phyloP scores from a whole-genome alignment of 2,888 invertebrate species.

The Argyresthia goedartella region DNA sequence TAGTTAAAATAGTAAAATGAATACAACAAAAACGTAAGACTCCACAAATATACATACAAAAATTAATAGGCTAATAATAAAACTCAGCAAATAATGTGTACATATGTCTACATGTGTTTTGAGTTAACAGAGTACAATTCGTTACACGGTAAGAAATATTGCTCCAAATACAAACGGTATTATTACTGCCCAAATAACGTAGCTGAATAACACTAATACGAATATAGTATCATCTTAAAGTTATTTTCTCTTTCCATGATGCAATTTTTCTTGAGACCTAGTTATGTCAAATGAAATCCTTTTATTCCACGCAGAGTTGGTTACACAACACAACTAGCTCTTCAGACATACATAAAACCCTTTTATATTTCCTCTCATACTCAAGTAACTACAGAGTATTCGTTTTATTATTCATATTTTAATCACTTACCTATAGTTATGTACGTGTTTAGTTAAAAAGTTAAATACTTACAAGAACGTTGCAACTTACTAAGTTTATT shows the following conservation, averaged over 20 bases:
- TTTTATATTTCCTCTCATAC: neutral
- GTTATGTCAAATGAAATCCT: too few species aligned
- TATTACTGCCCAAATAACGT: neutral
- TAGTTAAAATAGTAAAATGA: neutral
- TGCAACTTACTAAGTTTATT: slow-evolving; percentile 68
- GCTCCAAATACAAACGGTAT: slow-evolving; percentile 6
- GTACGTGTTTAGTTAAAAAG: slow-evolving; percentile 60
- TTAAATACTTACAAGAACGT: slow-evolving; percentile 54
- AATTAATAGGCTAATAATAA: neutral
- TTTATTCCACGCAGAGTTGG: too few species aligned
- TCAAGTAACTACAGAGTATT: slow-evolving; percentile 31
- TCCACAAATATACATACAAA: neutral
- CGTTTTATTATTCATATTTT: slow-evolving; percentile 64
- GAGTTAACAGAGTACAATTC: slow-evolving; percentile 25
- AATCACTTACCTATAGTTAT: slow-evolving; percentile 57
- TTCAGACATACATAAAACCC: too few species aligned
- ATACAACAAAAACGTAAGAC: neutral
- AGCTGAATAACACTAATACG: neutral
- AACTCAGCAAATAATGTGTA: slow-evolving; percentile 9
- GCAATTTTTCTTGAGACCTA: too few species aligned
- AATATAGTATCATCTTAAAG: too few species aligned
- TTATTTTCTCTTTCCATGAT: too few species aligned
- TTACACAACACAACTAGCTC: too few species aligned
- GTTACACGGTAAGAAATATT: slow-evolving; percentile 22
- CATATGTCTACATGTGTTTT: slow-evolving; percentile 19